Conservation (phyloP, 2,797 vertebrate genomes). For the Antennarius maculatus region DNA sequence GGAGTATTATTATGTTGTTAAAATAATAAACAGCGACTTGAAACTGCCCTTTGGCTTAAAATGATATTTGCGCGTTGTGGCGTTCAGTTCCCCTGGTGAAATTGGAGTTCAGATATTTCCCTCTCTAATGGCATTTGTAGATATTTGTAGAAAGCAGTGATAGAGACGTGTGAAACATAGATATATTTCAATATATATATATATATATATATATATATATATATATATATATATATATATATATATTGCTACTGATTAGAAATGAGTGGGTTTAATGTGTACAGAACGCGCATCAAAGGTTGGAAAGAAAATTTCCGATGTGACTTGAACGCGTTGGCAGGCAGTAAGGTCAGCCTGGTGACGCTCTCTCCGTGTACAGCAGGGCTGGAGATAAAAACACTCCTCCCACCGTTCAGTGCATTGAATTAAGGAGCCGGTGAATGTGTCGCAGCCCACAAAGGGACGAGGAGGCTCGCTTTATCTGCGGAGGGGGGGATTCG, state of each 20-base stretch:
- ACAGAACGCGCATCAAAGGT: not conserved
- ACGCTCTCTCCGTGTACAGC: slow-evolving; percentile 39
- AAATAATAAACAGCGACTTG: slow-evolving; percentile 3
- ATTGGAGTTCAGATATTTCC: not conserved
- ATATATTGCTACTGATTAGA: accelerated
- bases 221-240: no score
- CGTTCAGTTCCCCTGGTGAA: slow-evolving; percentile 14
- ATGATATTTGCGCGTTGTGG: slow-evolving; percentile 18
- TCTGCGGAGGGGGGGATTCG: not conserved
- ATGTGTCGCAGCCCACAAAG: not conserved
- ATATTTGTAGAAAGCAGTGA: not conserved
- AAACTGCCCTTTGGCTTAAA: slow-evolving; percentile 1
- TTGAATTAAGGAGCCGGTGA: slow-evolving; percentile 28
- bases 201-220: no score
- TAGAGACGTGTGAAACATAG: accelerated
- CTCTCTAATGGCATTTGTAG: accelerated
- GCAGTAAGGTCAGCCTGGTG: slow-evolving; percentile 50
- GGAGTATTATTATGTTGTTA: not conserved
- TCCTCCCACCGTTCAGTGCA: slow-evolving; percentile 58
- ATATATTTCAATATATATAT: accelerated
- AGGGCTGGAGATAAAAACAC: slow-evolving; percentile 54
- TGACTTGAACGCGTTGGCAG: slow-evolving; percentile 25
- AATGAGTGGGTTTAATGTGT: not conserved
- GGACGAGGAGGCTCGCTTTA: slow-evolving; percentile 11
- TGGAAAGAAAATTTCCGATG: not conserved